Conservation (phyloP, 2,113 vertebrate genomes). For the Nesogale talazaci region DNA sequence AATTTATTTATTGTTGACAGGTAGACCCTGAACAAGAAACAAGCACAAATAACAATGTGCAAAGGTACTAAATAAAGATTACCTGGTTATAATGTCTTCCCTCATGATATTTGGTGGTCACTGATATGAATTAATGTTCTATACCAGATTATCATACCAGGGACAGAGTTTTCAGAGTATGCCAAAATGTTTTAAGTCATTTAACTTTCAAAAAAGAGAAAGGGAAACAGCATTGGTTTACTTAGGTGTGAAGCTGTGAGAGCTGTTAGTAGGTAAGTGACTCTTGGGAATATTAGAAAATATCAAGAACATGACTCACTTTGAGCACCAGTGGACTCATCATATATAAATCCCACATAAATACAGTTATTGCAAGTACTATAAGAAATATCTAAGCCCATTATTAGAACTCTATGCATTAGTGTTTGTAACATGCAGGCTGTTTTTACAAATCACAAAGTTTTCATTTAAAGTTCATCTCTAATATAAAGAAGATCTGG, state of each 20-base stretch:
- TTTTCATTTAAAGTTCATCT: conserved; percentile 58
- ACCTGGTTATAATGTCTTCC: conserved; percentile 55
- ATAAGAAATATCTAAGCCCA: conserved; percentile 22
- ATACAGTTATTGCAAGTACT: conserved; percentile 53
- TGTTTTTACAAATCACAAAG: conserved; percentile 25
- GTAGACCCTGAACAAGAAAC: conserved; percentile 73
- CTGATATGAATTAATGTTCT: conserved; percentile 64
- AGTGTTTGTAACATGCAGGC: background rate
- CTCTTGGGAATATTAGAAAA: conserved; percentile 56
- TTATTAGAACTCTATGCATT: background rate
- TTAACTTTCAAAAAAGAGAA: conserved; percentile 67
- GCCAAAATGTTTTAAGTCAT: background rate
- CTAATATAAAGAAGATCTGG: conserved; percentile 54
- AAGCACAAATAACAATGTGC: conserved; percentile 67
- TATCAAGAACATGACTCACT: conserved; percentile 48
- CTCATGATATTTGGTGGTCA: conserved; percentile 29
- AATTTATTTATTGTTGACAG: conserved; percentile 77
- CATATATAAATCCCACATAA: background rate
- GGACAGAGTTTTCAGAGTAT: conserved; percentile 29
- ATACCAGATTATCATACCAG: conserved; percentile 54
- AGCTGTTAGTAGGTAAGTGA: conserved; percentile 67
- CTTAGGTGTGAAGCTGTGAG: background rate
- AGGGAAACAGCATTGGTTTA: conserved; percentile 39
- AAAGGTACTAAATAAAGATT: conserved; percentile 77
- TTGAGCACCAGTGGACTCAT: conserved; percentile 45